Conservation (phyloP, 2,888 invertebrate species). For the Venusia cambrica region DNA sequence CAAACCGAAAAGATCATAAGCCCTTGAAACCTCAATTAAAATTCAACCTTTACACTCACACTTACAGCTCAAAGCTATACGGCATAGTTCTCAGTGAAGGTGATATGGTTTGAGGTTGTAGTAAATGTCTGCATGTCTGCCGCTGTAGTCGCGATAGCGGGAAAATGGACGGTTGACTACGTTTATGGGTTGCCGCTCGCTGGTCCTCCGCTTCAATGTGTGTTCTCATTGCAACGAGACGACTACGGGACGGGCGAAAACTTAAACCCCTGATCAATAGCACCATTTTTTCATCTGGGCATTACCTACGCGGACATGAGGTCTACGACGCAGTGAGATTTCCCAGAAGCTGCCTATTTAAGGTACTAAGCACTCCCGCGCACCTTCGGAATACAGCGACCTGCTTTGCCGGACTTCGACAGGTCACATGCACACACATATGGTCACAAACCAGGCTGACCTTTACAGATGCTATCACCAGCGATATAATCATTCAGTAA, state of each 20-base stretch:
- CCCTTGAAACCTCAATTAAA: constrained; percentile 19
- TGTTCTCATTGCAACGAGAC: constrained; percentile 31
- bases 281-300: too few relatives aligned
- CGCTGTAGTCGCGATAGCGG: constrained; percentile 69
- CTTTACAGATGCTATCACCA: too few relatives aligned
- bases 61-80: constrained; percentile 19
- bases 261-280: too few relatives aligned
- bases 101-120: constrained; percentile 25
- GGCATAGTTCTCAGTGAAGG: constrained; percentile 25
- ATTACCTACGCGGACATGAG: too few relatives aligned
- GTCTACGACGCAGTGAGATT: too few relatives aligned
- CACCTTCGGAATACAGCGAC: too few relatives aligned
- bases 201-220: constrained; percentile 65
- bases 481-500: too few relatives aligned
- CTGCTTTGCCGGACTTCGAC: too few relatives aligned
- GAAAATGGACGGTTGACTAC: constrained; percentile 80
- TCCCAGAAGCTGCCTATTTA: too few relatives aligned
- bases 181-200: constrained; percentile 69
- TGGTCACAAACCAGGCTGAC: too few relatives aligned
- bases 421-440: too few relatives aligned
- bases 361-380: too few relatives aligned
- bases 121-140: constrained; percentile 64
- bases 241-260: constrained; percentile 10
- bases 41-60: constrained; percentile 16
- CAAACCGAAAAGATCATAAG: constrained; percentile 28